These are phyloP conservation scores for Coptotermes formosanus DNA, from an alignment of 1,140 invertebrate genomes.

Conservation along the genomic window DNA sequence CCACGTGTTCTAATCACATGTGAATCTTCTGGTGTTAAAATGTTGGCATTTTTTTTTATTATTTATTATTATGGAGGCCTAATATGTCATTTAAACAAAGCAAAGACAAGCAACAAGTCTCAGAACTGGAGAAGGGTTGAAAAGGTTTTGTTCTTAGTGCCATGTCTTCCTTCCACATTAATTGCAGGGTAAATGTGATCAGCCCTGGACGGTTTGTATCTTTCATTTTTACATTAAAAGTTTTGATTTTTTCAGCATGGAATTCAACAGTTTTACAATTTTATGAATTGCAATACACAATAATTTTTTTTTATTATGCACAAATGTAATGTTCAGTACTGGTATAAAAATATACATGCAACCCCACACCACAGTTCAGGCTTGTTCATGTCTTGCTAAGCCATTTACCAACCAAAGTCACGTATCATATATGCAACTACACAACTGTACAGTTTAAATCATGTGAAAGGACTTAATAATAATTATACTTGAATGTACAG, in stretches of 20 bases:
- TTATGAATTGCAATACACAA: background rate
- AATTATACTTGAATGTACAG: slow-evolving; percentile 31
- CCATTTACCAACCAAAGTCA: background rate
- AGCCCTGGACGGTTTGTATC: slow-evolving; percentile 23
- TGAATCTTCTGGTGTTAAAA: slow-evolving; percentile 28
- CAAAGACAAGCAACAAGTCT: background rate
- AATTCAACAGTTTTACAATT: slow-evolving; percentile 9
- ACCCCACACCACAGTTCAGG: background rate
- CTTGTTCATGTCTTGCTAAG: slow-evolving; percentile 14
- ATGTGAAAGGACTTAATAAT: slow-evolving; percentile 17
- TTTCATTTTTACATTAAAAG: background rate
- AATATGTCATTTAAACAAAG: background rate
- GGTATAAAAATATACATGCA: slow-evolving; percentile 21
- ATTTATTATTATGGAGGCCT: slow-evolving; percentile 20
- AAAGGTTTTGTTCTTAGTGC: background rate
- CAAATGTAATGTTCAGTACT: slow-evolving; percentile 21
- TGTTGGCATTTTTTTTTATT: background rate
- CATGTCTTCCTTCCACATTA: background rate
- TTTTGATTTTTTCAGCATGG: background rate
- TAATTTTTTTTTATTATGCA: background rate
- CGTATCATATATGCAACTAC: background rate
- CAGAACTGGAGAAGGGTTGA: background rate
- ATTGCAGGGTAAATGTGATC: slow-evolving; percentile 15
- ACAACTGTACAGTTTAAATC: slow-evolving; percentile 23
- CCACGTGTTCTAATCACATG: background rate